A percentile compares a stretch with the other conserved stretches of the same genome.
Conservation (phyloP, 1,140 invertebrate species). For the Zaprionus ornatus region DNA sequence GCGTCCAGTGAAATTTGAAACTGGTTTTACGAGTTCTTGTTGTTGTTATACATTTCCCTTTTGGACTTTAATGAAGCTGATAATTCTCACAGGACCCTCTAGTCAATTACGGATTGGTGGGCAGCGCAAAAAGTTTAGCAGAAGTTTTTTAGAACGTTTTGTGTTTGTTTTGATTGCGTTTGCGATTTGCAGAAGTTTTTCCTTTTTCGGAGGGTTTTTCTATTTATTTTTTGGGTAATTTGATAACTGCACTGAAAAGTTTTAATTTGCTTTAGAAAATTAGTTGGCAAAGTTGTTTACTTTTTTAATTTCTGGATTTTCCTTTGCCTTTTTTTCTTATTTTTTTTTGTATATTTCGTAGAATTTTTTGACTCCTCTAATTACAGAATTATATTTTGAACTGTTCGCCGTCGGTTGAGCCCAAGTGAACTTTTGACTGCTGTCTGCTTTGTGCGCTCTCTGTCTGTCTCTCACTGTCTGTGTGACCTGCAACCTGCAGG, state of each 20-base stretch:
- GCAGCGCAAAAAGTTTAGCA: constrained; percentile 3
- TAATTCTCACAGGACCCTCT: background rate
- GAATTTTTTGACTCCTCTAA: background rate
- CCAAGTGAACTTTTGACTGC: background rate
- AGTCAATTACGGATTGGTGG: constrained; percentile 2
- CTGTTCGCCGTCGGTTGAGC: constrained; percentile 33
- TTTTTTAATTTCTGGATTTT: background rate
- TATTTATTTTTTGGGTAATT: constrained; percentile 4
- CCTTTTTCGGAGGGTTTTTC: background rate
- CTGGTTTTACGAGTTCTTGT: background rate
- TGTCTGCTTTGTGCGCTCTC: background rate
- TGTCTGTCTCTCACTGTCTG: background rate
- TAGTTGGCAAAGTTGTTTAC: constrained; percentile 27
- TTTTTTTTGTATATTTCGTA: background rate
- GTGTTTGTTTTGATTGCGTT: constrained; percentile 12
- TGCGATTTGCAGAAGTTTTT: constrained; percentile 1
- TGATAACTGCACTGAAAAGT: constrained; percentile 11
- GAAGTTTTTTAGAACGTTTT: constrained; percentile 9
- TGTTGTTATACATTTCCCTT: background rate
- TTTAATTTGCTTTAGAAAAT: constrained; percentile 5
- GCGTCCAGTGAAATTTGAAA: constrained; percentile 5
- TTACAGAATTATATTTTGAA: constrained; percentile 19
- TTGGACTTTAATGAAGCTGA: constrained; percentile 19
- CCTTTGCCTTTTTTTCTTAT: background rate
- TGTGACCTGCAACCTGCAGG: constrained; percentile 34